Evolutionary conservation across 2,797 vertebrate genomes (phyloP).

Genomic region (Clamator glandarius): DNA sequence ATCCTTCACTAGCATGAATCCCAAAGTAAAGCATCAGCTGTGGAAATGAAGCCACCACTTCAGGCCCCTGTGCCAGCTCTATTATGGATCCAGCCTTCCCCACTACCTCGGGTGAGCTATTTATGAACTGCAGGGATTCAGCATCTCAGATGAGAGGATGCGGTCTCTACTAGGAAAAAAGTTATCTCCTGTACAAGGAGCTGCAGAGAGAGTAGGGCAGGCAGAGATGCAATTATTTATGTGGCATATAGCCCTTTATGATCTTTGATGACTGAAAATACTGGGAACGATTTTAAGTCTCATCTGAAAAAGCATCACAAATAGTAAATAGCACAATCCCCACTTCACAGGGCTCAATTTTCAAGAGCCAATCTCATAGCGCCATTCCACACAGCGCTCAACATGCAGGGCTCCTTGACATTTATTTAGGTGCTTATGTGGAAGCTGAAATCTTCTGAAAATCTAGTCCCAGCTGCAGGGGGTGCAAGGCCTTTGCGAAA

Average conservation of each 20-base stretch:
- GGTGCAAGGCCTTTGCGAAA: slow-evolving; percentile 7
- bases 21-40: background rate
- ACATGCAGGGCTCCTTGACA: background rate
- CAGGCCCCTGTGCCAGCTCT: background rate
- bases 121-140: background rate
- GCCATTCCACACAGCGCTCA: background rate
- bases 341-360: background rate
- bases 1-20: background rate
- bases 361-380: background rate
- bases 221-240: background rate
- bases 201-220: background rate
- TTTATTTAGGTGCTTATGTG: slow-evolving; percentile 2
- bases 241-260: background rate
- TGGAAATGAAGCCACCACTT: background rate
- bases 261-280: slow-evolving; percentile 3
- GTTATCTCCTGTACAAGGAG: background rate
- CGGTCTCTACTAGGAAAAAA: background rate
- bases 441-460: slow-evolving; percentile 15
- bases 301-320: slow-evolving; percentile 6
- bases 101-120: background rate
- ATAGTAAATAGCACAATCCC: background rate
- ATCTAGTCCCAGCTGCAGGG: background rate
- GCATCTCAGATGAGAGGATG: background rate
- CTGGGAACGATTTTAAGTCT: background rate
- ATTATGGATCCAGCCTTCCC: background rate